Evolutionary conservation across 2,888 invertebrate genomes (phyloP).

Genomic region (Brachycybe producta): DNA sequence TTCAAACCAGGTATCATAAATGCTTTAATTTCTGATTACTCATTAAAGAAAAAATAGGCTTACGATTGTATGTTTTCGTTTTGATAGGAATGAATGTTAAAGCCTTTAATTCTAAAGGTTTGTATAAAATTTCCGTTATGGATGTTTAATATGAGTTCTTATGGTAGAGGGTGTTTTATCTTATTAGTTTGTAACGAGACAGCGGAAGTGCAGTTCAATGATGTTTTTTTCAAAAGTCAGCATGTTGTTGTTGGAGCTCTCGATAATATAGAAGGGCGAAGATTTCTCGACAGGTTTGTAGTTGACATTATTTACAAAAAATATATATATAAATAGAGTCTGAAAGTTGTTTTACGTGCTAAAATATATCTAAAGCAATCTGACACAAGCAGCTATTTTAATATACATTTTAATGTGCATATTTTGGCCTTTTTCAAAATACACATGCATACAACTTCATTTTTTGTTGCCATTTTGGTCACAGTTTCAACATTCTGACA

Average conservation of each 20-base stretch:
- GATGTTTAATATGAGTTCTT: too few relatives aligned
- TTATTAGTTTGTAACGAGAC: slow-evolving; percentile 11
- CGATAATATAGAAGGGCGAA: slow-evolving; percentile 15
- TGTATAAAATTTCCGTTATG: too few relatives aligned
- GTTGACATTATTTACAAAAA: slow-evolving; percentile 29
- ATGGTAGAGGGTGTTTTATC: background rate
- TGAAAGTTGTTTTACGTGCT: too few relatives aligned
- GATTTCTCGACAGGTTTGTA: slow-evolving; percentile 43
- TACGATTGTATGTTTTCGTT: too few relatives aligned
- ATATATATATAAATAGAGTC: background rate
- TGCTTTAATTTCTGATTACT: background rate
- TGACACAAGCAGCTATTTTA: too few relatives aligned
- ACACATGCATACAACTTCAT: too few relatives aligned
- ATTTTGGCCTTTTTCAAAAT: too few relatives aligned
- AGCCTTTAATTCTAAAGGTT: background rate
- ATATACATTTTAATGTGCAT: too few relatives aligned
- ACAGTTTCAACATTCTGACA: too few relatives aligned
- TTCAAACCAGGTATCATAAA: slow-evolving; percentile 7
- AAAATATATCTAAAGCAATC: too few relatives aligned
- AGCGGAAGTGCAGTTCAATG: background rate
- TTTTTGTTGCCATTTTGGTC: too few relatives aligned
- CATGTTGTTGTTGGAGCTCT: slow-evolving; percentile 12
- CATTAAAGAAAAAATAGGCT: background rate
- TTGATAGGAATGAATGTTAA: background rate
- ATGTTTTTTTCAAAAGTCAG: slow-evolving; percentile 13